Conservation (phyloP, 2,888 invertebrate genomes). For the Pristionchus fissidentatus region DNA sequence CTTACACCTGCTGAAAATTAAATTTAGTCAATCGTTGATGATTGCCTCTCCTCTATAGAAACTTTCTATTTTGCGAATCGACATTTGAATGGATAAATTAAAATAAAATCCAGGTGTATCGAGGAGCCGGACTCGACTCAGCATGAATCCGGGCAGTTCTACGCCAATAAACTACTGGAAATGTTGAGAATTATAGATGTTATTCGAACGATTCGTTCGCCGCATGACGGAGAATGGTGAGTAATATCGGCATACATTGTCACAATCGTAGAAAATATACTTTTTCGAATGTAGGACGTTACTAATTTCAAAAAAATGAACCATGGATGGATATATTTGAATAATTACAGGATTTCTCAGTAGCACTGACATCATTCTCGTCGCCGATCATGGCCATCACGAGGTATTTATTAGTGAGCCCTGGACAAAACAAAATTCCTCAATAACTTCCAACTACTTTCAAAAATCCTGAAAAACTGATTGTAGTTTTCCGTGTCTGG, state of each 20-base stretch:
- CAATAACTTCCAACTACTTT: no score
- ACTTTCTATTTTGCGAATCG: no score
- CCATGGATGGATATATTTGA: neutral
- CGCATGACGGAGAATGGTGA: neutral
- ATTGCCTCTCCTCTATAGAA: no score
- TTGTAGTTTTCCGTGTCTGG: no score
- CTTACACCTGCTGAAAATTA: no score
- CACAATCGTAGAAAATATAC: no score
- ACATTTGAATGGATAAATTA: neutral
- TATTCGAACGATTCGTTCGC: neutral
- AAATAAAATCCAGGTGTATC: neutral
- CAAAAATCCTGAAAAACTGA: no score
- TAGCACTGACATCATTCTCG: neutral
- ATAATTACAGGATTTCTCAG: neutral
- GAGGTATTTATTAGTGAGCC: neutral
- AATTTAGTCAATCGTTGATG: no score
- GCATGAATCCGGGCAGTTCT: neutral
- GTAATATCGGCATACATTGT: neutral
- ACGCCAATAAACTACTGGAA: neutral
- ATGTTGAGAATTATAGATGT: neutral
- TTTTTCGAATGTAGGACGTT: no score
- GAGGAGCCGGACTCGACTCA: conserved; percentile 1
- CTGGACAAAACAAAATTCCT: no score
- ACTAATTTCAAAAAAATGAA: no score
- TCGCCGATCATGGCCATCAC: neutral